A percentile compares a stretch with the other conserved stretches of the same genome.
phyloP scores from a whole-genome alignment of 1,140 invertebrate species.

The Anadara kagoshimensis region DNA sequence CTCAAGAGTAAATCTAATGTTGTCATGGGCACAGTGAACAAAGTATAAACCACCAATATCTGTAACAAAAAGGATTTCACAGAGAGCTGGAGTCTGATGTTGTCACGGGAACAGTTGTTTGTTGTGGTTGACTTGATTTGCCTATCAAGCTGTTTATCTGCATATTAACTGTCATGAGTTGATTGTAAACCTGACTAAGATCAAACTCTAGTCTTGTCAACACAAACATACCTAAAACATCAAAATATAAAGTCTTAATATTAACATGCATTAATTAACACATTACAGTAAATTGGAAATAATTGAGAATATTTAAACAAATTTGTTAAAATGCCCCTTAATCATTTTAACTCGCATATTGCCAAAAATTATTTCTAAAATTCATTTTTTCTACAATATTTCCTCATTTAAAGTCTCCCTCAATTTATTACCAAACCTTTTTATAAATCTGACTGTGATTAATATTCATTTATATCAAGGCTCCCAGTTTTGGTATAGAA shows the following conservation, averaged over 20 bases:
- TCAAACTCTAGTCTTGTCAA: constrained; percentile 79
- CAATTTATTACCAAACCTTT: not conserved
- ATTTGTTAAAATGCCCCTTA: not conserved
- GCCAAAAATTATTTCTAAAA: not conserved
- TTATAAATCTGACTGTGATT: no score
- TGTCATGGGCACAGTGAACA: no score
- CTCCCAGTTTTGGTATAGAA: no score
- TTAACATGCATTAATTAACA: not conserved
- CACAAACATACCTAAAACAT: constrained; percentile 79
- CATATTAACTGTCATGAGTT: constrained; percentile 81
- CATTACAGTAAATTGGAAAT: constrained; percentile 5
- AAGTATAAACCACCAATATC: no score
- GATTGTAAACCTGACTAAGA: constrained; percentile 79
- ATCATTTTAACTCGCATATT: not conserved
- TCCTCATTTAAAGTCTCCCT: not conserved
- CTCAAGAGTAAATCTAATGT: no score
- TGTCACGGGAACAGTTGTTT: not conserved
- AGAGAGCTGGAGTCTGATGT: constrained; percentile 15
- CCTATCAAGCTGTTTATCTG: constrained; percentile 67
- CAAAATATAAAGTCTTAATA: not conserved
- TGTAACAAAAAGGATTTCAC: no score
- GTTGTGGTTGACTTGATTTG: constrained; percentile 5
- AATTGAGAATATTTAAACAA: constrained; percentile 1
- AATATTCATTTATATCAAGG: no score
- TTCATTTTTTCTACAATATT: not conserved